These are phyloP conservation scores for Synergus umbraculus DNA, from an alignment of 2,888 invertebrate genomes.

Conservation along the genomic window DNA sequence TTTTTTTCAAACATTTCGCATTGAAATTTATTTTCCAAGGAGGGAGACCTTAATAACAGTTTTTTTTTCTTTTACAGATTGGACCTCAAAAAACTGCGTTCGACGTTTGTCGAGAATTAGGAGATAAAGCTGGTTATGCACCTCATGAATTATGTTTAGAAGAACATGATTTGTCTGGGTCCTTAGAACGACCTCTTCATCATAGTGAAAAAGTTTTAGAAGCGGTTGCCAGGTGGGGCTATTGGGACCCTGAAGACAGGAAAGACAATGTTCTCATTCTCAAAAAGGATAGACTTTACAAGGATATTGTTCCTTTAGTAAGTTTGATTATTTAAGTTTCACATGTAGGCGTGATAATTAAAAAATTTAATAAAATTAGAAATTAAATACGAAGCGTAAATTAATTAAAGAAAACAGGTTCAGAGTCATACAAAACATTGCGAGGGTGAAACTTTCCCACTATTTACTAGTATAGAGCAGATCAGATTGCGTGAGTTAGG, in stretches of 20 bases:
- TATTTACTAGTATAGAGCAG: constrained; percentile 47
- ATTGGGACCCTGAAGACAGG: constrained; percentile 92
- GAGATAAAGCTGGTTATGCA: constrained; percentile 82
- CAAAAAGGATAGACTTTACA: constrained; percentile 75
- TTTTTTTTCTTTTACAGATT: constrained; percentile 78
- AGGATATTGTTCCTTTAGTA: constrained; percentile 75
- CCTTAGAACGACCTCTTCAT: constrained; percentile 87
- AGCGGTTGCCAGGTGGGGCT: constrained; percentile 89
- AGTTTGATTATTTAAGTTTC: constrained; percentile 49
- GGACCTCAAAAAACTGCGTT: constrained; percentile 88
- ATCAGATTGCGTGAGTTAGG: constrained; percentile 63
- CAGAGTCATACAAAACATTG: constrained; percentile 52
- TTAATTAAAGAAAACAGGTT: constrained; percentile 48
- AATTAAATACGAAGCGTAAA: constrained; percentile 28
- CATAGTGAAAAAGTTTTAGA: constrained; percentile 85
- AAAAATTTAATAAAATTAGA: not conserved
- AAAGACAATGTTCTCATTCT: constrained; percentile 89
- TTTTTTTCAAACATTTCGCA: constrained; percentile 13
- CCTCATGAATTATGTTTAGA: constrained; percentile 87
- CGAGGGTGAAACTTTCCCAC: constrained; percentile 60
- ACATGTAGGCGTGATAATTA: not conserved
- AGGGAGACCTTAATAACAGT: not conserved
- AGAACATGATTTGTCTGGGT: constrained; percentile 88
- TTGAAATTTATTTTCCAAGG: not conserved
- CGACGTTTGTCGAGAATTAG: constrained; percentile 86